Evolutionary conservation across 2,888 invertebrate species (phyloP), one percentile per base, ranked within the genome.

Genomic region (Xestia ashworthii): DNA sequence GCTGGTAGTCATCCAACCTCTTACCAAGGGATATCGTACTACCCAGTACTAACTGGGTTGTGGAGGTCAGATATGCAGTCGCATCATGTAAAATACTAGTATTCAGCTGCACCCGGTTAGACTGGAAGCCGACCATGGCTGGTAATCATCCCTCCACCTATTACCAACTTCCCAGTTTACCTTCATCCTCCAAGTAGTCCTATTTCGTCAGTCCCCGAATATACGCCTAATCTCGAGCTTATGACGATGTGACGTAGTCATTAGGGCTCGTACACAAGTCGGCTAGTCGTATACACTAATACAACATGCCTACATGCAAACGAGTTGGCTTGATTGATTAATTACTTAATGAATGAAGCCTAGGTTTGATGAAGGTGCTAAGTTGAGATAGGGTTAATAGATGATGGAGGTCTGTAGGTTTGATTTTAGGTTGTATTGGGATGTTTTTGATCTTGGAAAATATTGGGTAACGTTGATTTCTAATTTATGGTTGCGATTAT

Each of bases 271-370:
- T 81, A 46, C 53, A 74, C 82, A 55, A 25, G 8, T 3, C 25
- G 5, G 50, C 38, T 16, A 6, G 19, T 38, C 6, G 14, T 50
- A 22, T 16, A 32, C 1, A 58, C 12, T 41, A n/a, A 64, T 41
- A 53, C 46, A 46, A n/a, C 46, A 76, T 53, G 0, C 14, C 25
- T 58, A 46, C 25, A 41, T 46, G 22, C 25, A 78, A 83, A 77
- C 38, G 55, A 72, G 46, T n/a, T 60, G 8, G 44, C 38, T 66
- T 72, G 78, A 78, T 81, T 81, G 83, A 83, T 84, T 71, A 58
- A 76, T 76, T 71, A 62, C 60, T 60, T 83, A 68, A 74, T 68
- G 58, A 68, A 64, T 65, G 50, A 60, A 60, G 53, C 50, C 71
- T 81, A 66, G 81, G 22, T 76, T 64, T 81, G 62, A 82, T 58